A percentile compares a stretch with the other conserved stretches of the same genome.
Conservation (phyloP, 64 coral and sea anemone genomes). For the Porites australiensis region DNA sequence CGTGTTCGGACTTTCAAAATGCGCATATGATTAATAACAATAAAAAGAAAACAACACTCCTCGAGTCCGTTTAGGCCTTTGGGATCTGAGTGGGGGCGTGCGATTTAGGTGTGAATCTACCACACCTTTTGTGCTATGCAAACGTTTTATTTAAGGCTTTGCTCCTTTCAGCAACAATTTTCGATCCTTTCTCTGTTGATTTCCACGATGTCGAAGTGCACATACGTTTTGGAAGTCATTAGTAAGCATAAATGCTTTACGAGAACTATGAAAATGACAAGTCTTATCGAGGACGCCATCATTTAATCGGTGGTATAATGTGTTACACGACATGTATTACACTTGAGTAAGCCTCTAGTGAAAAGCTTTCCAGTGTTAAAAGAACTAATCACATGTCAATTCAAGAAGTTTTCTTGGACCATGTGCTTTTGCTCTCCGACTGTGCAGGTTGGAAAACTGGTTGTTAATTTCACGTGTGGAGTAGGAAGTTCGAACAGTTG, state of each 20-base stretch:
- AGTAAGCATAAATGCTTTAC: neutral
- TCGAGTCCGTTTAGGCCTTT: too few relatives aligned
- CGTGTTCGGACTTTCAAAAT: slow-evolving; percentile 2
- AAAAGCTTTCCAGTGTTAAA: neutral
- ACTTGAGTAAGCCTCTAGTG: neutral
- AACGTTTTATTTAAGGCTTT: neutral
- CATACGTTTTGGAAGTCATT: neutral
- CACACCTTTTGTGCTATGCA: slow-evolving; percentile 4
- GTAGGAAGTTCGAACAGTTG: neutral
- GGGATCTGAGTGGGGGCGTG: neutral
- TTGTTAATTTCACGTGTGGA: neutral
- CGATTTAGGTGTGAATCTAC: slow-evolving; percentile 1
- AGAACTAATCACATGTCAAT: neutral
- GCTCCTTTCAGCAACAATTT: neutral
- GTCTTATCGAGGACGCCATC: slow-evolving; percentile 5
- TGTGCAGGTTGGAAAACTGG: neutral
- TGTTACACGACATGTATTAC: neutral
- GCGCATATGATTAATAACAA: slow-evolving; percentile 43
- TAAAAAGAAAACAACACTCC: neutral
- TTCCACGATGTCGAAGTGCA: neutral
- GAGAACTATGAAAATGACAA: neutral
- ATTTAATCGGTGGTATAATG: slow-evolving; percentile 10
- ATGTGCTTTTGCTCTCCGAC: neutral
- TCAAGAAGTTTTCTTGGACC: neutral
- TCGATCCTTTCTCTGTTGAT: neutral